phyloP scores from a whole-genome alignment of 2,113 vertebrate genomes.

The Pholis gunnellus region DNA sequence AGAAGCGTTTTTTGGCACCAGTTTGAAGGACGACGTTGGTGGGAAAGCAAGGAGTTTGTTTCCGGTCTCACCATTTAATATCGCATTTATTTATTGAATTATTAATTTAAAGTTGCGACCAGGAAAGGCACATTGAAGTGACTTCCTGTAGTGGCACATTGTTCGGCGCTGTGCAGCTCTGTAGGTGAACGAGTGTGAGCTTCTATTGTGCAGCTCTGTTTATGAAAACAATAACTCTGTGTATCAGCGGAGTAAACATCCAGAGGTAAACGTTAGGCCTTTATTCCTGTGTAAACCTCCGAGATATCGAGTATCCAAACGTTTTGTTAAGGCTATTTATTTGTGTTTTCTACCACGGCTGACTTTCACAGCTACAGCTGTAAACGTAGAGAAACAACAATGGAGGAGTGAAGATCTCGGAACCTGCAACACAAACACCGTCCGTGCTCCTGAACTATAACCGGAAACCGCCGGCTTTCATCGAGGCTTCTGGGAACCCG shows the following conservation, averaged over 20 bases:
- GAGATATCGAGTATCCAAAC: conserved; percentile 58
- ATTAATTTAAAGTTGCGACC: conserved; percentile 77
- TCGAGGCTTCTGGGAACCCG: conserved; percentile 76
- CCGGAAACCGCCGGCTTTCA: conserved; percentile 74
- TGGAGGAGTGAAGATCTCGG: conserved; percentile 15
- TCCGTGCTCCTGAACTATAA: conserved; percentile 68
- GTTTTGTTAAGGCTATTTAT: conserved; percentile 63
- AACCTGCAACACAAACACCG: conserved; percentile 69
- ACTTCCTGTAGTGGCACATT: conserved; percentile 80
- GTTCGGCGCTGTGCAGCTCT: conserved; percentile 53
- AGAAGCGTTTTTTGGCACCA: conserved; percentile 20
- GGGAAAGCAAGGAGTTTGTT: conserved; percentile 77
- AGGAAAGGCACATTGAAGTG: conserved; percentile 82
- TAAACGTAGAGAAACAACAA: conserved; percentile 53
- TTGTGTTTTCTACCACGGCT: conserved; percentile 51
- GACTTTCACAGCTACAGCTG: conserved; percentile 9
- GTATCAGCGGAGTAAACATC: conserved; percentile 55
- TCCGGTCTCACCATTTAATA: conserved; percentile 86
- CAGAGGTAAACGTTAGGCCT: conserved; percentile 69
- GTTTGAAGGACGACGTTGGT: conserved; percentile 44
- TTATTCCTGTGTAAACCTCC: conserved; percentile 51
- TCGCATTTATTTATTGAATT: conserved; percentile 85
- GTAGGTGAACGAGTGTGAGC: conserved; percentile 54
- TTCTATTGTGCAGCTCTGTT: conserved; percentile 65
- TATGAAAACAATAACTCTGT: conserved; percentile 71